phyloP scores from a whole-genome alignment of 2,888 invertebrate species.

The Margaritifera margaritifera region DNA sequence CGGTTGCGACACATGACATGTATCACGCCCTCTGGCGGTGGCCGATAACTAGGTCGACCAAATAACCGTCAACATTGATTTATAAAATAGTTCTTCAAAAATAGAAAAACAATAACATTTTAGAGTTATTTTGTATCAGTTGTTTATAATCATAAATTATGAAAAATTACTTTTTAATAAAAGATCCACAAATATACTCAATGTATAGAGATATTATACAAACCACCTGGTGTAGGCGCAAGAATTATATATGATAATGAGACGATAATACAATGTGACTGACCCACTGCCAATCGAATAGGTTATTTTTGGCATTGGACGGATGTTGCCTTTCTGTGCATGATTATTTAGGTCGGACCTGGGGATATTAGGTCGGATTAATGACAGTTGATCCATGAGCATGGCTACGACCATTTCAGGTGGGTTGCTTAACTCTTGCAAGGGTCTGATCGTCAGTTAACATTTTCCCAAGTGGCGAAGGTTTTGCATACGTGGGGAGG shows the following conservation, averaged over 20 bases:
- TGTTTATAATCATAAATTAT: too few species aligned
- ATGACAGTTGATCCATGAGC: conserved; percentile 49
- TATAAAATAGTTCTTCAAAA: too few species aligned
- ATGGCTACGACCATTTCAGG: conserved; percentile 56
- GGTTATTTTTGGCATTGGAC: conserved; percentile 62
- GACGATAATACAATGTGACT: conserved; percentile 43
- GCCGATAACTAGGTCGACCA: conserved; percentile 36
- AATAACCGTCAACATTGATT: too few species aligned
- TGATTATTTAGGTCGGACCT: conserved; percentile 58
- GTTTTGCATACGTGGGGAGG: conserved; percentile 34
- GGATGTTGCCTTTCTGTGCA: conserved; percentile 55
- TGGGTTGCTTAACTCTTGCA: conserved; percentile 33
- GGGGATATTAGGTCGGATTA: conserved; percentile 57
- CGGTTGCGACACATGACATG: too few species aligned
- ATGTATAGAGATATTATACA: too few species aligned
- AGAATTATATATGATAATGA: conserved; percentile 49
- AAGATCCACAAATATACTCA: too few species aligned
- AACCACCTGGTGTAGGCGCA: conserved; percentile 17
- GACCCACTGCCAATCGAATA: conserved; percentile 54
- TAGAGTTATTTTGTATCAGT: too few species aligned
- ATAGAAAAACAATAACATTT: too few species aligned
- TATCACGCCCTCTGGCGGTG: conserved; percentile 24
- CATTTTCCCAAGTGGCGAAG: not conserved
- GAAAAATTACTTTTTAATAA: too few species aligned
- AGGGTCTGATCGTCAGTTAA: too few species aligned